phyloP scores from a whole-genome alignment of 2,888 invertebrate genomes.

The Scaptomyza flava region DNA sequence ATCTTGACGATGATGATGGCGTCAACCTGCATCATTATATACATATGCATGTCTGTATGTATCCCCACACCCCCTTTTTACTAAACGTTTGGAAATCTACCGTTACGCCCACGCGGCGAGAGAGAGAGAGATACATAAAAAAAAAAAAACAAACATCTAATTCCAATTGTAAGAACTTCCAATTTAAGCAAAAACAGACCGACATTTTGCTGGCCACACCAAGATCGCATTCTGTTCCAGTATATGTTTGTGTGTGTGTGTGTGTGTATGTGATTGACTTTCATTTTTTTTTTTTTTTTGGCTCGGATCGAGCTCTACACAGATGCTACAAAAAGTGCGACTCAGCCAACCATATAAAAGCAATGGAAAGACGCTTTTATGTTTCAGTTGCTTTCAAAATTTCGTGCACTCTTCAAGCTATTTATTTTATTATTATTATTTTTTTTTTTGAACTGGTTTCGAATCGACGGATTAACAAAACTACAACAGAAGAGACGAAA shows the following conservation, averaged over 20 bases:
- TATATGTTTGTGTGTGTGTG: constrained; percentile 5
- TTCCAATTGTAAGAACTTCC: constrained; percentile 76
- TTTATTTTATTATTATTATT: background rate
- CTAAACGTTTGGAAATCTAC: constrained; percentile 5
- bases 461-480: constrained; percentile 3
- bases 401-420: constrained; percentile 50
- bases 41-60: too few relatives aligned
- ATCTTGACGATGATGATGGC: constrained; percentile 67
- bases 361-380: constrained; percentile 44
- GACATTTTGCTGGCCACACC: constrained; percentile 62
- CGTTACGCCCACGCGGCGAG: constrained; percentile 52
- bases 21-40: constrained; percentile 63
- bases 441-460: constrained; percentile 7
- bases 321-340: constrained; percentile 32
- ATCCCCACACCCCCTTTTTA: background rate
- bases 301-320: constrained; percentile 5
- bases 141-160: constrained; percentile 31
- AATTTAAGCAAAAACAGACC: constrained; percentile 63
- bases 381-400: constrained; percentile 75
- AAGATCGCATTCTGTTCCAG: constrained; percentile 39
- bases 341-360: constrained; percentile 70
- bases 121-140: background rate
- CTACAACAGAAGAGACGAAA: background rate
- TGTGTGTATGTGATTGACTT: constrained; percentile 57
- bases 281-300: constrained; percentile 42